These are phyloP conservation scores for Hassar affinis DNA, from an alignment of 2,113 vertebrate genomes.

Conservation along the genomic window DNA sequence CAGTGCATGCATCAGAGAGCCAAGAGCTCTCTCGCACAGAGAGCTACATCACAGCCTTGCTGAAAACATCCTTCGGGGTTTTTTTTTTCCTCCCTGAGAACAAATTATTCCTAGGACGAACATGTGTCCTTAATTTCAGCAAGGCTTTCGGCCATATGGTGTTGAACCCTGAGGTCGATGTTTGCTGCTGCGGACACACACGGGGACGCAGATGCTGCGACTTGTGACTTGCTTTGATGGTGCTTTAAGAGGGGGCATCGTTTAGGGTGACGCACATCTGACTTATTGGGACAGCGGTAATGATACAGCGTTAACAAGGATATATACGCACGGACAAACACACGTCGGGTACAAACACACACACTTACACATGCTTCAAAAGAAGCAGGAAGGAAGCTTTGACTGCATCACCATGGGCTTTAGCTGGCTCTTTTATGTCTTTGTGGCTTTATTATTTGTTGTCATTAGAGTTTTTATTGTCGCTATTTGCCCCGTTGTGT, in stretches of 20 bases:
- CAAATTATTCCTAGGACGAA: conserved; percentile 21
- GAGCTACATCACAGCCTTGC: not conserved
- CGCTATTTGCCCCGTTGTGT: conserved; percentile 38
- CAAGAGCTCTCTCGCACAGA: not conserved
- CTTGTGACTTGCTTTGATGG: conserved; percentile 27
- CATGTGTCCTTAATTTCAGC: conserved; percentile 38
- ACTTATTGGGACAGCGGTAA: not conserved
- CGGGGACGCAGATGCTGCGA: conserved; percentile 23
- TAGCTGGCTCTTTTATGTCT: conserved; percentile 51
- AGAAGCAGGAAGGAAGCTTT: conserved; percentile 51
- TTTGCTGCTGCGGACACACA: conserved; percentile 20
- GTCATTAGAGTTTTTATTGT: conserved; percentile 51
- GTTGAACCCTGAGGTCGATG: conserved; percentile 14
- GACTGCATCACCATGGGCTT: conserved; percentile 19
- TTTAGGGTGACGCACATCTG: conserved; percentile 18
- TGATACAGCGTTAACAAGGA: conserved; percentile 29
- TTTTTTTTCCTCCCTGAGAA: not conserved
- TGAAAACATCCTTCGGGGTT: not conserved
- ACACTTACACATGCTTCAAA: conserved; percentile 26
- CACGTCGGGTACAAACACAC: not conserved
- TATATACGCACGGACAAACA: conserved; percentile 16
- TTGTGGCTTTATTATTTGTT: conserved; percentile 56
- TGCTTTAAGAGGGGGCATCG: conserved; percentile 1
- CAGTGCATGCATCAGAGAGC: too few species aligned
- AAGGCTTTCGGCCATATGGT: not conserved